These are phyloP conservation scores for Poeciliopsis gracilis DNA, from an alignment of 2,797 vertebrate genomes.

Conservation along the genomic window DNA sequence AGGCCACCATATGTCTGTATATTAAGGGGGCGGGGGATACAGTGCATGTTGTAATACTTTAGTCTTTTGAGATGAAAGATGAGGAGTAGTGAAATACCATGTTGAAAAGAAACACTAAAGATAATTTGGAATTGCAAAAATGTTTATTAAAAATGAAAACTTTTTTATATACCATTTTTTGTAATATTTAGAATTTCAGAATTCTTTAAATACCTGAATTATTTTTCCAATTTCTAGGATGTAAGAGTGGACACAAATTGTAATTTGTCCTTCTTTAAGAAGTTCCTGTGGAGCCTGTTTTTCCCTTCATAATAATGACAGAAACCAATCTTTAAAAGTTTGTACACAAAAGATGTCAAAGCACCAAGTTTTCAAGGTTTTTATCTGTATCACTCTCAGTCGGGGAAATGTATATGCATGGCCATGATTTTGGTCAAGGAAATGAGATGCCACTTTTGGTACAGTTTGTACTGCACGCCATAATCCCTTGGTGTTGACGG, in stretches of 20 bases:
- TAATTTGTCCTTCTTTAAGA: neutral
- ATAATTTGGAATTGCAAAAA: constrained; percentile 30
- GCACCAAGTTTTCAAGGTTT: neutral
- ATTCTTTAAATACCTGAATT: neutral
- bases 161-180: neutral
- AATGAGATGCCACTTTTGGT: constrained; percentile 55
- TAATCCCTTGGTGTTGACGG: constrained; percentile 67
- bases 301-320: neutral
- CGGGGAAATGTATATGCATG: neutral
- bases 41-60: constrained; percentile 37
- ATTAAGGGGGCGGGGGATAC: constrained; percentile 18
- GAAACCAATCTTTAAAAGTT: neutral
- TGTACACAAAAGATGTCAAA: neutral
- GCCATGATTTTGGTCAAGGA: neutral
- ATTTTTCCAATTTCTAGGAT: neutral
- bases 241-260: neutral
- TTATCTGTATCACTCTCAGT: neutral
- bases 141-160: neutral
- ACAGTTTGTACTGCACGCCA: constrained; percentile 33
- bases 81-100: constrained; percentile 22
- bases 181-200: neutral
- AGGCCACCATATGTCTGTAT: constrained; percentile 47
- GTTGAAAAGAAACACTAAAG: constrained; percentile 14
- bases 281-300: neutral
- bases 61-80: constrained; percentile 26